phyloP scores from a whole-genome alignment of 2,113 vertebrate genomes.

The Pachyramphus minor region DNA sequence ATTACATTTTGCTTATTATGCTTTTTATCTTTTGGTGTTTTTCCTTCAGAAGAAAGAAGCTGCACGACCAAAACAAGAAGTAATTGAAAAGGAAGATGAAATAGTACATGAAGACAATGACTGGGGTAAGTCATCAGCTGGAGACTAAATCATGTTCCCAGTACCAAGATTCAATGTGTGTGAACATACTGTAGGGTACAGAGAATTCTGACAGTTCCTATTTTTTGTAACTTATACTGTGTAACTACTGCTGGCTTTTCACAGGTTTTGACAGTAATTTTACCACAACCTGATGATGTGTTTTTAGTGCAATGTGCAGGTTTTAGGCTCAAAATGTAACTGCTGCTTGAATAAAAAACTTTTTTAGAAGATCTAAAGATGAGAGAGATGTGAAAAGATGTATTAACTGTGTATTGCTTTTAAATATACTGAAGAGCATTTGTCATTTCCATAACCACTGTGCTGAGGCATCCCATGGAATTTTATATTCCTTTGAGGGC shows the following conservation, averaged over 20 bases:
- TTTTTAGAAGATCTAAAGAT: too few species aligned
- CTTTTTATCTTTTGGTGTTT: not conserved
- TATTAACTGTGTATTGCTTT: not conserved
- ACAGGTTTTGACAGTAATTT: not conserved
- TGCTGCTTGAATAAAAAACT: not conserved
- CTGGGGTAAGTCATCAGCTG: slow-evolving; percentile 79
- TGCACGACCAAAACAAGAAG: slow-evolving; percentile 76
- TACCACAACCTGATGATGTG: not conserved
- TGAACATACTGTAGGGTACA: not conserved
- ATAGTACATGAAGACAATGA: slow-evolving; percentile 92
- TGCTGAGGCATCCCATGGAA: not conserved
- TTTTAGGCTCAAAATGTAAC: not conserved
- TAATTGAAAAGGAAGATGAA: slow-evolving; percentile 72
- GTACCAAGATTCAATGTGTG: not conserved
- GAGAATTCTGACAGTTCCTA: not conserved
- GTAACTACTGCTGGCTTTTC: not conserved
- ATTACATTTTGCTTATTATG: not conserved
- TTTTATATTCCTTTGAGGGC: not conserved
- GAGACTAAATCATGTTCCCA: not conserved
- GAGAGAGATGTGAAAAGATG: not conserved
- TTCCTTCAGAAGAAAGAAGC: slow-evolving; percentile 79
- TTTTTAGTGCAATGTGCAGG: not conserved
- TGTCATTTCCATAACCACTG: not conserved
- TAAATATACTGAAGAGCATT: not conserved
- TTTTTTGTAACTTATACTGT: not conserved